Conservation (phyloP, 2,888 invertebrate species). For the Thymelicus lineola region DNA sequence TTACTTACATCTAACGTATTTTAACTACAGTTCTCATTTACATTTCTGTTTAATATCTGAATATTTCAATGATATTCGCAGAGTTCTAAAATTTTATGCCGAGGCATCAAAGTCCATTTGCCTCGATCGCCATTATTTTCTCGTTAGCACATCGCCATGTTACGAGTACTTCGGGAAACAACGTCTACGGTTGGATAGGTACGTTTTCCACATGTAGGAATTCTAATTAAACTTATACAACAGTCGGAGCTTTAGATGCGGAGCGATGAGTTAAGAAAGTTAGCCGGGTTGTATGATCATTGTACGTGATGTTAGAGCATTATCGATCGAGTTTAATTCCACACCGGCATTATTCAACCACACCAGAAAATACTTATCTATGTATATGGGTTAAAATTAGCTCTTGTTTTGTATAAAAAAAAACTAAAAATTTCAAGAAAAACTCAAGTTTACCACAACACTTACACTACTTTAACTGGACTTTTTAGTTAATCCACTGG, state of each 20-base stretch:
- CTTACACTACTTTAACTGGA: not conserved
- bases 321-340: conserved; percentile 23
- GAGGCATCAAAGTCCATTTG: conserved; percentile 32
- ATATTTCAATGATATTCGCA: conserved; percentile 23
- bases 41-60: conserved; percentile 6
- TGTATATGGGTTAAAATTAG: not conserved
- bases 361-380: not conserved
- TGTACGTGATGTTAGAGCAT: conserved; percentile 38
- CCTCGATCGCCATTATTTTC: conserved; percentile 34
- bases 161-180: conserved; percentile 27
- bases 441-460: not conserved
- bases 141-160: conserved; percentile 34
- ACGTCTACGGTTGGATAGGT: conserved; percentile 35
- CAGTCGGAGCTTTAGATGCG: conserved; percentile 33
- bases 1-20: not conserved
- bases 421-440: not conserved
- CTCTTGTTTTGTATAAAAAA: not conserved
- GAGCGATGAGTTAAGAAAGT: conserved; percentile 41
- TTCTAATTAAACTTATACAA: conserved; percentile 44
- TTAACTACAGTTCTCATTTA: not conserved
- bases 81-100: conserved; percentile 29
- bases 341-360: not conserved
- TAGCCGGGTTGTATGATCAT: conserved; percentile 27
- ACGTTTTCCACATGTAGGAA: conserved; percentile 38
- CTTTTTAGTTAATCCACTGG: not conserved